Evolutionary conservation across 2,797 vertebrate genomes (phyloP), one percentile per base, ranked within the genome.

Genomic region (Peromyscus attwateri): DNA sequence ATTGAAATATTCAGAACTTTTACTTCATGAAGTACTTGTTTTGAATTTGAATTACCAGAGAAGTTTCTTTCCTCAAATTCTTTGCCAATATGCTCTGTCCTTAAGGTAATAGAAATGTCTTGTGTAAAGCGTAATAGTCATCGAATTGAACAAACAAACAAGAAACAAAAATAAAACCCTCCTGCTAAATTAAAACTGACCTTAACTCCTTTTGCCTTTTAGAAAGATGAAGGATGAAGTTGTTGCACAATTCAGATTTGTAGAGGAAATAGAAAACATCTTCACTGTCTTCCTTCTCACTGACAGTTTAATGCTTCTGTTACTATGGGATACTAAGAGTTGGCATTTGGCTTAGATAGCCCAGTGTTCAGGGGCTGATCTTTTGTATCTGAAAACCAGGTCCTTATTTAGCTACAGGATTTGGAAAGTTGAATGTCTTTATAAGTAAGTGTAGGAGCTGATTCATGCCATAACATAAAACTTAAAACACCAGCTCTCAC

Each of bases 1-100:
- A 93, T 62, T 96, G 75, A 95, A 94, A 95, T 94, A 97, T 90
- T 97, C 87, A 96, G 91, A 81, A 19, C 13, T 75, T 80, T 89
- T 13, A 25, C 19, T 96, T 96, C 77, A 83, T 40, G 81, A 77
- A 13, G 57, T 34, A 75, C 29, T 92, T 88, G 34, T 70, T 96
- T 76, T 84, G 34, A 46, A 80, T 95, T 92, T 94, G 92, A 95
- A 95, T 94, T 93, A 62, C 31, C 57, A 88, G 31, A 84, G 21
- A 79, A 79, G 25, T 79, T 95, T 87, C 71, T 80, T 96, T n/a
- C 43, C 9, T 92, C 40, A 2, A 82, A 13, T 90, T 94, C 55
- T 90, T 82, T 87, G 60, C 27, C 43, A 84, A 95, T 94, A 87
- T 60, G 3, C 34, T 85, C 81, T 57, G 29, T 87, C n/a, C 19